Conservation (phyloP, 1,140 invertebrate species). For the Ericerus pela region DNA sequence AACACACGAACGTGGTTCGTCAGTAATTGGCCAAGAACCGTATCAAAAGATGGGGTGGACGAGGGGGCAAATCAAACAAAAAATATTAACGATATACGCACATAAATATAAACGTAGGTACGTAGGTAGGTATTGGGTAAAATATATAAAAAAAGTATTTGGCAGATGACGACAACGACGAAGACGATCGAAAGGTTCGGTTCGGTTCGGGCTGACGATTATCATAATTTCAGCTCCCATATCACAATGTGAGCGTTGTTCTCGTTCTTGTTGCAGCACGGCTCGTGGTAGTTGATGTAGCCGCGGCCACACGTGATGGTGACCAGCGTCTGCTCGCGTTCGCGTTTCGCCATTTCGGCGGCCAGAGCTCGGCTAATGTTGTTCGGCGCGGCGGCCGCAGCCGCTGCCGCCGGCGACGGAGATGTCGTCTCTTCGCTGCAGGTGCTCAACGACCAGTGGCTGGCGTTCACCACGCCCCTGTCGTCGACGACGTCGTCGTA, state of each 20-base stretch:
- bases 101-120: no score
- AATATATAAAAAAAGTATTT: no score
- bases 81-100: no score
- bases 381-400: slow-evolving; percentile 63
- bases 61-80: no score
- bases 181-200: no score
- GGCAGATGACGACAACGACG: no score
- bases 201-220: no score
- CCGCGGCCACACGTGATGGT: slow-evolving; percentile 75
- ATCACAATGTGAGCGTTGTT: slow-evolving; percentile 73
- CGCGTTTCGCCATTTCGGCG: slow-evolving; percentile 55
- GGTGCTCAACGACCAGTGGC: slow-evolving; percentile 53
- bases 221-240: slow-evolving; percentile 79
- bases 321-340: slow-evolving; percentile 50
- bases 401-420: slow-evolving; percentile 59
- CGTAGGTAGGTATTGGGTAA: no score
- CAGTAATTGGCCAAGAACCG: no score
- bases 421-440: slow-evolving; percentile 48
- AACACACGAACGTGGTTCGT: no score
- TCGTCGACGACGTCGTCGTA: slow-evolving; percentile 61
- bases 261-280: slow-evolving; percentile 47
- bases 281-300: slow-evolving; percentile 67
- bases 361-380: slow-evolving; percentile 59
- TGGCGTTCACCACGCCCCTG: slow-evolving; percentile 57
- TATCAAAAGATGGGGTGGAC: no score